Base-by-base conservation (phyloP, 2,797 vertebrate genomes). In the Synaphobranchus kaupii region DNA sequence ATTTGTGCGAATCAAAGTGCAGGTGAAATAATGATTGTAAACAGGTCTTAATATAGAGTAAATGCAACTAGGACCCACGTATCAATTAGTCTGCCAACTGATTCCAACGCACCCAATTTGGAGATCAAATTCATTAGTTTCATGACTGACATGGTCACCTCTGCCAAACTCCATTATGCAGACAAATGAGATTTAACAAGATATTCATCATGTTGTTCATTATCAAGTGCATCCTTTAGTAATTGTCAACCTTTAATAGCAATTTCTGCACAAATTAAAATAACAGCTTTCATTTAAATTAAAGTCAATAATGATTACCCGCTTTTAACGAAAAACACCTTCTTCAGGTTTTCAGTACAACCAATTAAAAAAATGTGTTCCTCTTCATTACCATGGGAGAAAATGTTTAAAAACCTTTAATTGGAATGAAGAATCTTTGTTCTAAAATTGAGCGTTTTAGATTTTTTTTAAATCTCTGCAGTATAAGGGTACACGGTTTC, bases 361-460 rank as follows among this genome's bases (percentile, higher is more conserved):
- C 25, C 80, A 39, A 87, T 86, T 86, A 78, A 71, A 73, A 71
- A 52, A 54, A 25, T 31, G 50, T 83, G 73, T 50, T 68, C 89
- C 90, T 91, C 91, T 90, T 90, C 91, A 90, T 91, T 90, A 73
- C 90, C 90, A 50, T 81, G 89, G 85, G 90, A 89, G 90, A 93
- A 93, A 94, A 91, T 92, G 89, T 90, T 54, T 83, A 60, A 86
- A 66, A 44, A 76, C 88, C 90, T 92, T 91, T 93, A 94, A 95
- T 95, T 94, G 68, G 93, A 94, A 95, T 92, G 92, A 91, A 89
- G 93, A 94, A 94, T 92, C 92, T 92, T 88, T 88, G 83, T 85
- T 88, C 87, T 80, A 88, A 84, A 81, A 89, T 85, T 81, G 88
- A 89, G 86, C n/a, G n/a, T n/a, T n/a, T n/a, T n/a, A n/a, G n/a